Evolutionary conservation across 2,113 vertebrate species (phyloP), one percentile per base, ranked within the genome.

Genomic region (Hydropotes inermis): DNA sequence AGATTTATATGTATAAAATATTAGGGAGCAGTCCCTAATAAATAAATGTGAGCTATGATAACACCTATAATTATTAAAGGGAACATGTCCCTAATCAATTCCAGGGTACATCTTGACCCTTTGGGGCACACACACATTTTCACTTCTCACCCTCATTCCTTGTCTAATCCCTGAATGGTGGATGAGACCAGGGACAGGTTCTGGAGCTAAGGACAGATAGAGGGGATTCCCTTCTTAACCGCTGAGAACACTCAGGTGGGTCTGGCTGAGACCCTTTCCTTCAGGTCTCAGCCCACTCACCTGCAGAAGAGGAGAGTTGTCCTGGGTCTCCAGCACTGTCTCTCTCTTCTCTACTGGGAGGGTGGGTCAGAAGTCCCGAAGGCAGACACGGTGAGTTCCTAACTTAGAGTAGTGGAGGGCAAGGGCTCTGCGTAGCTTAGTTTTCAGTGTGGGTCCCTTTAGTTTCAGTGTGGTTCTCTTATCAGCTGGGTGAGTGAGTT

Each of bases 41-140:
- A 85, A 58, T 70, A 89, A 83, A 81, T 45, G 3, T 95, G 55
- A 47, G 14, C 54, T 88, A n/a, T 92, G 45, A 47, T 78, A 81
- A 58, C 78, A 45, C 47, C 55, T n/a, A 57, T 67, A 15, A 45
- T 89, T 88, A 78, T 74, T 33, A 70, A 55, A 89, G 70, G 25
- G 16, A 23, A 30, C 43, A 76, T 15, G 16, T 28, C 23, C 36
- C n/a, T 43, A 45, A 7, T 81, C 9, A 89, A 76, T 78, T 81
- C 43, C 70, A 83, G 15, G 39, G 15, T 21, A 57, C 55, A 54
- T 90, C 23, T 64, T 54, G 45, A 82, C 45, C 45, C 57, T 64
- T 54, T n/a, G 13, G 52, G n/a, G 19, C 36, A 7, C 28, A 15
- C 28, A 45, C 9, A 57, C 21, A 30, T 6, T 10, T 28, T 89